Evolutionary conservation across 2,113 vertebrate species (phyloP), one percentile per base, ranked within the genome.

Genomic region (Platycercus adscitus): DNA sequence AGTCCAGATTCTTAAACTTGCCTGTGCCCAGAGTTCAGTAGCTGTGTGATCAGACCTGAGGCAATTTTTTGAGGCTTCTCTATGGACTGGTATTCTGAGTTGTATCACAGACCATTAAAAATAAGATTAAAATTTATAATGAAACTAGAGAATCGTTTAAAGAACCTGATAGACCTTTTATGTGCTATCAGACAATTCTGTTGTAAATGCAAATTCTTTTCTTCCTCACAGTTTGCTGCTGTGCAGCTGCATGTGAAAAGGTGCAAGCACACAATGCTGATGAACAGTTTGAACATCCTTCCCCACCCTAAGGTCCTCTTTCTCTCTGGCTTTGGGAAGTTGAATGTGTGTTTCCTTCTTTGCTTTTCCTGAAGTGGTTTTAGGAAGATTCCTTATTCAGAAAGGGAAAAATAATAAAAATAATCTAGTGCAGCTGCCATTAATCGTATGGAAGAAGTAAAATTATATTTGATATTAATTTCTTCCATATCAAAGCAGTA

Each of bases 301-400:
- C 65, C 39, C 14, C 13, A 41, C 33, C 25, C 33, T 29, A 25
- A 92, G 35, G 55, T 90, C 31, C 55, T 88, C 55, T 83, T 96
- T 92, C 60, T 81, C 20, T 61, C 39, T 73, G 41, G 8, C 91
- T 95, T 95, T 61, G 53, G 65, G 92, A 94, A 95, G 76, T 6
- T 78, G 44, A 71, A 53, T 44, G 19, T 81, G 71, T 71, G 31
- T 68, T 94, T 88, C 28, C n/a, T 37, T 50, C 44, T 91, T 77
- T 72, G 37, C 31, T 75, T 91, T 84, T 92, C 37, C 41, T 76
- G 52, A 71, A 69, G 24, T 3, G 0, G 11, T 78, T 64, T 89
- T 68, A 86, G 55, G 65, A 63, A 70, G 95, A 91, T 61, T 78
- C 47, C 39, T 11, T 21, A 35, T 77, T 69, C 26, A 47, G 46